Base-by-base conservation (phyloP, 2,888 invertebrate species). In the Octodonta nipae region DNA sequence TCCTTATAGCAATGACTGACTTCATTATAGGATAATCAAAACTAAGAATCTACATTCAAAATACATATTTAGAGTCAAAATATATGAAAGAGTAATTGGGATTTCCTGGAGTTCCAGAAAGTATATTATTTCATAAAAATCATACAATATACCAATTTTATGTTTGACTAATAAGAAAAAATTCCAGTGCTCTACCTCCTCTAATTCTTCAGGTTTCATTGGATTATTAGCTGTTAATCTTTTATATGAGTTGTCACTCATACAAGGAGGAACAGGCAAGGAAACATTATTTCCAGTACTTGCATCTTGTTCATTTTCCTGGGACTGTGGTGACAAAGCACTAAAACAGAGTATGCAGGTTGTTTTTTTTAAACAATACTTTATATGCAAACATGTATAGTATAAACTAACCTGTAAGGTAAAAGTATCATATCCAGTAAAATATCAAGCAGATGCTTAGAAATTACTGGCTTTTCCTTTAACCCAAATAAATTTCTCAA, bases 331-430 rank as follows among this genome's bases (percentile, higher is more conserved):
- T 24, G 51, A 46, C 15, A 58, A 43, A 10, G 60, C 55, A 32
- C 61, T 60, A 42, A 35, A 51, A 51, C 33, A 8, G 8, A 6
- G 34, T 29, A 17, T 6, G 8, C 8, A 17, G 22, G 30, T 13
- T 27, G 26, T 13, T 20, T 17, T 31, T 26, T 6, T 14, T 16
- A n/a, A 28, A 8, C 5, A 13, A n/a, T 13, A 25, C 25, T 13
- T 7, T 17, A 1, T 10, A 15, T 11, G 15, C 11, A 24, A 10
- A n/a, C n/a, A n/a, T n/a, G n/a, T n/a, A n/a, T n/a, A n/a, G n/a
- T n/a, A n/a, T n/a, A n/a, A n/a, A n/a, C n/a, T n/a, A 63, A 85
- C 84, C 83, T 82, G 61, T 88, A 92, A 12, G 91, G 88, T 35
- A 92, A 61, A 5, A 92, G 63, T 5, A 92, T 60, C 26, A 88